A percentile compares a stretch with the other conserved stretches of the same genome.
These are phyloP conservation scores for Peromyscus nudipes DNA, from an alignment of 2,797 vertebrate genomes.

Conservation along the genomic window DNA sequence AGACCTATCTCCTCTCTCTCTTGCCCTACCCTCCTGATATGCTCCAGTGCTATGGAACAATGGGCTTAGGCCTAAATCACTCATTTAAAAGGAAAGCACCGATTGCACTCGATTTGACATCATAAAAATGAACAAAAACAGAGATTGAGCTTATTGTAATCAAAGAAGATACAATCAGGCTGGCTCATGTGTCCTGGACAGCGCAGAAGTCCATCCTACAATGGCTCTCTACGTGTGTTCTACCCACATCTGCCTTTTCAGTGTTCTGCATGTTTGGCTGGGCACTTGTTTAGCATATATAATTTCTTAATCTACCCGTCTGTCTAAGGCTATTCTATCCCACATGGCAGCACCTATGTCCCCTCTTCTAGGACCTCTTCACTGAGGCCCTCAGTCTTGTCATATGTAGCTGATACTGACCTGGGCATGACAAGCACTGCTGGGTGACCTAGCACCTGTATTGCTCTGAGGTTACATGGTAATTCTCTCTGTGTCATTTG, in stretches of 20 bases:
- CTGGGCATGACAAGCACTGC: background rate
- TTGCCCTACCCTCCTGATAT: background rate
- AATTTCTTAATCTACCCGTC: background rate
- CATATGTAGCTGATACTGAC: background rate
- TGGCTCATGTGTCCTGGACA: background rate
- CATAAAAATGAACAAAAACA: background rate
- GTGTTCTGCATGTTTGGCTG: background rate
- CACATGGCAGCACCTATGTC: background rate
- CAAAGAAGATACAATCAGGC: background rate
- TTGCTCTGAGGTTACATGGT: background rate
- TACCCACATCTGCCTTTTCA: background rate
- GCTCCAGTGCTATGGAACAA: background rate
- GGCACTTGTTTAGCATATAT: background rate
- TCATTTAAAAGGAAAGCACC: background rate
- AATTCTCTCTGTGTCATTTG: background rate
- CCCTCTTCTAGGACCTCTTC: background rate
- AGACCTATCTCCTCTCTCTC: background rate
- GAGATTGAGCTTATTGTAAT: background rate
- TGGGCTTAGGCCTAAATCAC: background rate
- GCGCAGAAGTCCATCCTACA: background rate
- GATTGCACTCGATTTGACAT: background rate
- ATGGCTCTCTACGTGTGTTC: background rate
- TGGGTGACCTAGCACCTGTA: background rate
- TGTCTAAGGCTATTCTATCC: background rate
- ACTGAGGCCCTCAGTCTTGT: background rate